Base-by-base conservation (phyloP, 1,140 invertebrate species). In the Sycophila sp. region DNA sequence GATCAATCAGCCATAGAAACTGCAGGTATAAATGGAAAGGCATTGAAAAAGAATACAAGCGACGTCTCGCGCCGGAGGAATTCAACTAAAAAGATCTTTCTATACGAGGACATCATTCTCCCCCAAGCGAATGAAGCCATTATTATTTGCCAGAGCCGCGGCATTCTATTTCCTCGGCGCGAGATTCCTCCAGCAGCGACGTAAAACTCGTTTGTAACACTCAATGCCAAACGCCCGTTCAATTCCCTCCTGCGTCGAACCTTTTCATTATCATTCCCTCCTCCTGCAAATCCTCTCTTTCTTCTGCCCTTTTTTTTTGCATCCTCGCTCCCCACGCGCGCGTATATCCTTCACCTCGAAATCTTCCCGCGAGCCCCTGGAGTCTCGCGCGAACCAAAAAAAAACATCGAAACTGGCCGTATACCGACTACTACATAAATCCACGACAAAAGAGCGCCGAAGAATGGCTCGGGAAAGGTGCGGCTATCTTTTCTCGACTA, bases 241-340 rank as follows among this genome's bases (percentile, higher is more conserved):
- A 53, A 69, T 69, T 69, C 59, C 58, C 58, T 53, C 58, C 11
- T 55, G 59, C 38, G 62, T 59, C 56, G 53, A 58, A 36, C 67
- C 58, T 63, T 69, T 63, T 70, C 49, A 64, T 64, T 70, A 70
- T 64, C 68, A 69, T 69, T 55, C 51, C 51, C 68, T 56, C 28
- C 34, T 19, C 30, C 10, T 51, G 42, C 34, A 19, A 58, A 58
- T 22, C 26, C 49, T 26, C 24, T 32, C 22, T 19, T 32, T 58
- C 55, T 22, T 56, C 55, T 47, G 42, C 19, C 13, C 38, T 42
- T 42, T 5, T n/a, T 19, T 32, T 45, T 15, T 38, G 1, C 65
- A 10, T 1, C 32, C 28, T 51, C 28, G 34, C 49, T 34, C 24
- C 10, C 8, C 17, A 45, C 47, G 19, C 15, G 62, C 24, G 58